phyloP scores from a whole-genome alignment of 2,113 vertebrate species.

The Callipepla californica region DNA sequence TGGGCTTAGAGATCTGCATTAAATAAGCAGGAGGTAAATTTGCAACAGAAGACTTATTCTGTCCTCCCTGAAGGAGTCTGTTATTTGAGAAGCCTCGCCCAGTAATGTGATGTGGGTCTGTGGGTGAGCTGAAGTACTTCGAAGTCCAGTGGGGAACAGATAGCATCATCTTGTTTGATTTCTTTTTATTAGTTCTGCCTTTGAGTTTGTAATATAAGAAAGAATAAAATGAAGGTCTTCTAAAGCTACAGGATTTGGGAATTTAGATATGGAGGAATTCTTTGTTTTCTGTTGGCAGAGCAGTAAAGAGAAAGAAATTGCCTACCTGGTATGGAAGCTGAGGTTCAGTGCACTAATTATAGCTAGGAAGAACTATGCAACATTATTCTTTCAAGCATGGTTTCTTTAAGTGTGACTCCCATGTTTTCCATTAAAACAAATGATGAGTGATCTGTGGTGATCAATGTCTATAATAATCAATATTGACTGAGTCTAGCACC shows the following conservation, averaged over 20 bases:
- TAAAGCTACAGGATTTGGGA: constrained; percentile 26
- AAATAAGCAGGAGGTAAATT: constrained; percentile 76
- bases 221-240: constrained; percentile 32
- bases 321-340: background rate
- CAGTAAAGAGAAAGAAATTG: background rate
- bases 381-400: background rate
- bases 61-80: constrained; percentile 53
- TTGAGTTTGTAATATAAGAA: constrained; percentile 51
- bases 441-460: background rate
- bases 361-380: background rate
- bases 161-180: constrained; percentile 68
- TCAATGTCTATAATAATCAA: background rate
- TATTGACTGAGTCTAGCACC: constrained; percentile 16
- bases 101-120: constrained; percentile 46
- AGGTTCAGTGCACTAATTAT: background rate
- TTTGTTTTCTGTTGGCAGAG: background rate
- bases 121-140: constrained; percentile 56
- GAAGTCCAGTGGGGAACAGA: constrained; percentile 64
- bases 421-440: constrained; percentile 25
- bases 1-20: constrained; percentile 73
- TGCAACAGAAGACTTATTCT: constrained; percentile 67
- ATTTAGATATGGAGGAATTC: background rate
- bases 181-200: constrained; percentile 73
- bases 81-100: constrained; percentile 65
- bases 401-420: constrained; percentile 15